phyloP scores from a whole-genome alignment of 2,888 invertebrate genomes.

The Caenorhabditis macrosperma region DNA sequence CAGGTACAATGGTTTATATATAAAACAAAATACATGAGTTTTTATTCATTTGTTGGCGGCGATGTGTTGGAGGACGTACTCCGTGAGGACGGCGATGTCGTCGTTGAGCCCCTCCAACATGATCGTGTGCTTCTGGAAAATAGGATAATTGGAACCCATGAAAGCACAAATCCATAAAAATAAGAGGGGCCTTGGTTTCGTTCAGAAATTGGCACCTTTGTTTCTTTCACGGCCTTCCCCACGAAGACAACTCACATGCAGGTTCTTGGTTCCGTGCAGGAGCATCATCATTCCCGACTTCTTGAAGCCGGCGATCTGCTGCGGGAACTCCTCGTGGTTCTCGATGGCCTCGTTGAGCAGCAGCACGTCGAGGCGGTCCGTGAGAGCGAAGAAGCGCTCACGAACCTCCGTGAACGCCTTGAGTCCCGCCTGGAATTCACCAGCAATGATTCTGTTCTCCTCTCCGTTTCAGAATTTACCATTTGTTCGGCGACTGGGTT shows the following conservation, averaged over 20 bases:
- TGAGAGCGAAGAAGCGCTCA: background rate
- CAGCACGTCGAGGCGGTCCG: constrained; percentile 5
- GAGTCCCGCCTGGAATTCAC: too few relatives aligned
- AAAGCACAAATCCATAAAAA: constrained; percentile 16
- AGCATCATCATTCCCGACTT: constrained; percentile 37
- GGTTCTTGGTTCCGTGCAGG: constrained; percentile 40
- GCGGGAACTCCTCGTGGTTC: constrained; percentile 26
- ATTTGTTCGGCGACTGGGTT: background rate
- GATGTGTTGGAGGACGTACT: constrained; percentile 32
- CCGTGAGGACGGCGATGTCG: constrained; percentile 38
- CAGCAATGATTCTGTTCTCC: too few relatives aligned
- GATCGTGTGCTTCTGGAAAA: constrained; percentile 28
- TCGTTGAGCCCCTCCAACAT: constrained; percentile 46
- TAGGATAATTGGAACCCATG: constrained; percentile 1
- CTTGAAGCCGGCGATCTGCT: constrained; percentile 36
- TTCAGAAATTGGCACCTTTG: background rate
- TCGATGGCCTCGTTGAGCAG: constrained; percentile 8
- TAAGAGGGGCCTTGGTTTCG: background rate
- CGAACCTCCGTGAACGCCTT: constrained; percentile 8
- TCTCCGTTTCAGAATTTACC: background rate
- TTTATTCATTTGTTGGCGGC: too few relatives aligned
- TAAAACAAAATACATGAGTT: constrained; percentile 11
- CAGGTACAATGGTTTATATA: background rate
- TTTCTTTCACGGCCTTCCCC: background rate
- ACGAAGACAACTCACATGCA: constrained; percentile 36